Evolutionary conservation across 2,113 vertebrate species (phyloP), one percentile per base, ranked within the genome.

Genomic region (Lasiurus cinereus): DNA sequence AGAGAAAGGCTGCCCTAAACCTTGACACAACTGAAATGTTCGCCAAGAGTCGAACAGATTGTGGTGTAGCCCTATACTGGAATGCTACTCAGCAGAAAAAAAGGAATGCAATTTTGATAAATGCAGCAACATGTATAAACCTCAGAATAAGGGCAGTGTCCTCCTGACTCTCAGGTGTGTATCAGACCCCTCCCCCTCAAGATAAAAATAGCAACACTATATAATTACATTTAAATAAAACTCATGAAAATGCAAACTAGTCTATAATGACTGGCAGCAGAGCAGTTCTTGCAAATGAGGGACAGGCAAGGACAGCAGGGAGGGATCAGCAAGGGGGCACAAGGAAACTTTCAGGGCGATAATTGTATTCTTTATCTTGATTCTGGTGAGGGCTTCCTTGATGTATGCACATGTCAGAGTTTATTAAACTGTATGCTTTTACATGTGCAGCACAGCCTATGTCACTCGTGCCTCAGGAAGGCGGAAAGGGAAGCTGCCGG

Each of bases 181-280:
- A 21, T 39, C 21, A 73, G 15, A 73, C 31, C 0, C 18, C 31
- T 13, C 19, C 2, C 2, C 18, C 1, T 6, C 12, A 3, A 4
- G 18, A 27, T 19, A 39, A 10, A 36, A 39, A 6, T 5, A 22
- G 8, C 8, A 54, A 69, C 19, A 36, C 8, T 31, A 6, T 62
- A 29, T 43, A 22, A 66, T 0, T 86, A n/a, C 27, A 82, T 69
- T 52, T 43, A 36, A 29, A 43, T 77, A 70, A 82, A 94, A 56
- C 62, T 70, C 43, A 84, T 31, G 52, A 91, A 93, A 86, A 72
- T 27, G 11, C n/a, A 50, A 52, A 56, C 12, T 39, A n/a, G 46
- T 33, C 36, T 78, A 29, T 16, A 48, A 56, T 21, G 72, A 79
- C 18, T 29, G 64, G 33, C 27, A 62, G 82, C 56, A 62, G 52